A percentile compares a stretch with the other conserved stretches of the same genome.
These are phyloP conservation scores for Poecilia latipinna DNA, from an alignment of 2,113 vertebrate genomes.

Conservation along the genomic window DNA sequence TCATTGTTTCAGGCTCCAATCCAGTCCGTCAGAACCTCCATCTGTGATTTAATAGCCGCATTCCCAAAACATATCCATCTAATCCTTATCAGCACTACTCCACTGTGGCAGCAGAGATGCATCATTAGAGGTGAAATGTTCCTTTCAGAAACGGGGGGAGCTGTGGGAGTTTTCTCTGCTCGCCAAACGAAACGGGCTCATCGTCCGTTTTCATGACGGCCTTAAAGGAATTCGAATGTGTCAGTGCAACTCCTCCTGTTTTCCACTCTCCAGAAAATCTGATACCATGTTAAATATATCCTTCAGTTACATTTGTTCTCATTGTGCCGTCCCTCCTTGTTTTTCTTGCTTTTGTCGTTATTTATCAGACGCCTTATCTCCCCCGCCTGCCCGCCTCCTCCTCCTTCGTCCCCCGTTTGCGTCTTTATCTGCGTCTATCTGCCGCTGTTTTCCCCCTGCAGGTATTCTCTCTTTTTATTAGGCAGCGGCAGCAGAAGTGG, in stretches of 20 bases:
- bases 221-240: constrained; percentile 33
- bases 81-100: constrained; percentile 28
- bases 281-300: constrained; percentile 60
- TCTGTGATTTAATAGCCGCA: constrained; percentile 41
- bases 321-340: constrained; percentile 29
- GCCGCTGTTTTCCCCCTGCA: constrained; percentile 49
- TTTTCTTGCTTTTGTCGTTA: constrained; percentile 53
- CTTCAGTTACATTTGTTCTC: constrained; percentile 32
- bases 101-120: constrained; percentile 1
- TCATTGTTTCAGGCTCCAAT: constrained; percentile 28
- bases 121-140: constrained; percentile 1
- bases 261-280: constrained; percentile 34
- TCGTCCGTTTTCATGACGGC: constrained; percentile 25
- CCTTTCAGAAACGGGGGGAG: background rate
- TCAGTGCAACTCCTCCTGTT: constrained; percentile 29
- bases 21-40: constrained; percentile 31
- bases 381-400: constrained; percentile 24
- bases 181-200: constrained; percentile 16
- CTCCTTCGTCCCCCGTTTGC: constrained; percentile 45
- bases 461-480: constrained; percentile 62
- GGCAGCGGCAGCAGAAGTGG: constrained; percentile 43
- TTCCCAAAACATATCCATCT: constrained; percentile 34
- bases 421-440: constrained; percentile 57
- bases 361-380: constrained; percentile 54
- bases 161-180: constrained; percentile 2